Base-by-base conservation (phyloP, 2,888 invertebrate genomes). In the Lasioglossum vierecki region DNA sequence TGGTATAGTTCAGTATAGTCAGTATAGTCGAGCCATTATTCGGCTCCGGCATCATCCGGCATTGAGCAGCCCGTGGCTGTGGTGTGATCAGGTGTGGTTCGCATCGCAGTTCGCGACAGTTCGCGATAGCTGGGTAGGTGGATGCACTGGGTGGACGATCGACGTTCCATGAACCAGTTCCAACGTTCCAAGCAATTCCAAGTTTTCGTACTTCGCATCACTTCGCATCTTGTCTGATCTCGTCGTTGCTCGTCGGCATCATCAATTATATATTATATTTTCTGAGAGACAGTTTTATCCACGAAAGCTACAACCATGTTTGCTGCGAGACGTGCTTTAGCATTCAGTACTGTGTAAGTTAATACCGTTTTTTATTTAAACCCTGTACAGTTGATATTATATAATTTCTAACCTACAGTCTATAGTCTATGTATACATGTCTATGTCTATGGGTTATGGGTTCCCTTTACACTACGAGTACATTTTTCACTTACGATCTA, bases 361-460 rank as follows among this genome's bases (percentile, higher is more conserved):
- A 49, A 8, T 22, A 22, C 78, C 35, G 30, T 44, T 39, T 70
- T 71, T 76, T 4, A 68, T 75, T 76, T 44, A 57, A 35, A 60
- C n/a, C 18, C 13, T 68, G n/a, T 13, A 76, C 49, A 68, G 49
- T 63, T 80, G 44, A 75, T 72, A 86, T 92, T 93, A 92, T 88
- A 82, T 92, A 92, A 93, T 89, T 91, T 82, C 83, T 92, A 93
- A 92, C 92, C 93, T 92, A 71, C 46, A 73, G 30, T 63, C 22
- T n/a, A 11, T 39, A 35, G 35, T 35, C 35, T 35, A 35, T 35
- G 35, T 35, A 35, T 35, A 3, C 11, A 44, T 11, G 41, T 44
- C 41, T 9, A 44, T 44, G 41, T 11, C 41, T 44, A 11, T 44
- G 11, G 41, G 41, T 44, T 11, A 44, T 63, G 60, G 5, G 15